phyloP scores from a whole-genome alignment of 2,113 vertebrate genomes.

The Ochotona curzoniae region DNA sequence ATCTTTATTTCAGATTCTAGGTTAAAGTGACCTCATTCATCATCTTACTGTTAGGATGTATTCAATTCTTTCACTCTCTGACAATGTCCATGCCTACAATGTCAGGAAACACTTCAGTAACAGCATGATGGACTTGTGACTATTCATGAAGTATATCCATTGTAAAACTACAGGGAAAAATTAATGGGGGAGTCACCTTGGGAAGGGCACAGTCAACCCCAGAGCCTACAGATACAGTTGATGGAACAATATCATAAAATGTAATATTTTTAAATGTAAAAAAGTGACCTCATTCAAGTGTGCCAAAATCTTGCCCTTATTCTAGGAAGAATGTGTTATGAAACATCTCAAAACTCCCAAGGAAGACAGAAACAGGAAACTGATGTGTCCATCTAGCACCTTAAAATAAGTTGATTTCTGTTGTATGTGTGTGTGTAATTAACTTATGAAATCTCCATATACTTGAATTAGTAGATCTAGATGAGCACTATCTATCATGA shows the following conservation, averaged over 20 bases:
- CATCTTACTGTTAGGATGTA: no score
- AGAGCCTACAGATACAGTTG: no score
- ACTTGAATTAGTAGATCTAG: neutral
- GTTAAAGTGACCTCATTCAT: neutral
- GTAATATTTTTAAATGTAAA: no score
- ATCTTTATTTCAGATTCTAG: constrained; percentile 38
- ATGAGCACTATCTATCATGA: neutral
- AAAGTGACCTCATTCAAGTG: neutral
- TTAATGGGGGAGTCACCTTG: no score
- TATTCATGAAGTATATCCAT: no score
- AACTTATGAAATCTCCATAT: neutral
- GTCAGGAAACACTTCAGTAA: no score
- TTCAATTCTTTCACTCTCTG: no score
- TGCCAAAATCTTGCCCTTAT: constrained; percentile 29
- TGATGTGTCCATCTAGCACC: constrained; percentile 51
- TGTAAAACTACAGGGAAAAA: no score
- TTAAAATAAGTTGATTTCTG: constrained; percentile 61
- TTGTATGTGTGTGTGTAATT: neutral
- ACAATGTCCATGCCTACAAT: no score
- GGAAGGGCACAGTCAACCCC: no score
- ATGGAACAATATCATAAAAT: no score
- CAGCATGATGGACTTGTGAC: no score
- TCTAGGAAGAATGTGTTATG: constrained; percentile 41
- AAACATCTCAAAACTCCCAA: constrained; percentile 58
- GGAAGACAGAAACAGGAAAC: constrained; percentile 51